Base-by-base conservation (phyloP, 2,888 invertebrate genomes). In the Orthonevra nobilis region DNA sequence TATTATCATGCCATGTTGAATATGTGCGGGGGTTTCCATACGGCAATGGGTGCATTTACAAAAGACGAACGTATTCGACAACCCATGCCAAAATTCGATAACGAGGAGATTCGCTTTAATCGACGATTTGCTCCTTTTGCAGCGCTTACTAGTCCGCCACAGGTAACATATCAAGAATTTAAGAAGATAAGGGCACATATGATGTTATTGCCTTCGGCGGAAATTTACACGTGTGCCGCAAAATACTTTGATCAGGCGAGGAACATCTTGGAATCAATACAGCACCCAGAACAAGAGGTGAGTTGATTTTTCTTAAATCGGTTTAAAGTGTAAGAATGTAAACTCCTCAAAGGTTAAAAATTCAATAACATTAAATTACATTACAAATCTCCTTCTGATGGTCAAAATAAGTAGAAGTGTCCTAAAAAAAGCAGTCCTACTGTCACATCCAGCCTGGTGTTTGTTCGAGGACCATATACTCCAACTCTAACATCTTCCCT, bases 21-120 rank as follows among this genome's bases (percentile, higher is more conserved):
- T 87, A 93, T 98, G 91, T 97, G 97, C 87, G 98, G 97, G 0
- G 98, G 97, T 3, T 97, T 96, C 88, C 97, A 96, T 86, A 97
- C 97, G 95, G 97, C 97, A n/a, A 91, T 97, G 85, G 93, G 96
- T 58, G 98, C 96, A 1, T 94, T 98, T 85, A 93, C 94, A 82
- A 91, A 96, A 86, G 96, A 97, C 86, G 95, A 95, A 63, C 96
- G 96, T 88, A 92, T 98, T 82, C 91, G 92, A 0, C 92, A 94
- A 86, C 97, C 97, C 0, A 92, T 94, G 85, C 93, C 94, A 3
- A 94, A 96, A 87, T 98, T 97, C 89, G 97, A 98, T 89, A 96
- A 93, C 86, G 97, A 98, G 87, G 94, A 95, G 84, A 97, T 98
- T 2, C 93, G 98, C 34, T 99, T 97, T 88, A 96, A 97, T 86